Evolutionary conservation across 2,888 invertebrate species (phyloP), one percentile per base, ranked within the genome.

Genomic region (Parthenolecanium corni): DNA sequence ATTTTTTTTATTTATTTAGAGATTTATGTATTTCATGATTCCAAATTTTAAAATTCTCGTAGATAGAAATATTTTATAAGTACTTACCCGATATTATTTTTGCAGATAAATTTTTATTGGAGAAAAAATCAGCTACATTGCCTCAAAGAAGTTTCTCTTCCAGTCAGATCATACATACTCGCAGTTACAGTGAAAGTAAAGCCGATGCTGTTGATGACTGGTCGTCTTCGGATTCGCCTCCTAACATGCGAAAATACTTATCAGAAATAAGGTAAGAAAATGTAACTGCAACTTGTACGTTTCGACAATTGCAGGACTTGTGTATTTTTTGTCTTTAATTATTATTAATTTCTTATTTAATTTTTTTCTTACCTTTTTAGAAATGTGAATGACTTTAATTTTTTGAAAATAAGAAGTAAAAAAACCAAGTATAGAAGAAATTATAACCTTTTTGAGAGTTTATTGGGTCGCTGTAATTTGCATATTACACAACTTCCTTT

Each of bases 121-220:
- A 58, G 14, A 58, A 20, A 18, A 62, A 62, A 31, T 70, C 69
- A 14, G 69, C 70, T 2, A 71, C 71, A n/a, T 65, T 71, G 24
- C 71, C 71, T 40, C 65, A 66, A 16, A 64, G 52, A 20, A 42
- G 64, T 18, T 36, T 25, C 1, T 52, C 54, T 18, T 56, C 58
- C 52, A 52, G 62, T 24, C 57, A 64, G 14, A 57, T 53, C 58
- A 65, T 49, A 63, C 71, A 70, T 65, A 66, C 67, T 21, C 67
- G 72, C 36, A 71, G 71, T 65, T 69, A 67, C 52, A 71, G 71
- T 61, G 72, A 72, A 64, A 71, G 71, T 58, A 71, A 71, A 66
- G 69, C 69, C 9, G 69, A 68, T 52, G 57, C 49, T 23, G 46
- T 36, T 2, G 62, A 65, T 23, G 63, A 64, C n/a, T 64, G 52